A percentile compares a stretch with the other conserved stretches of the same genome.
phyloP scores from a whole-genome alignment of 1,140 invertebrate genomes.

The Berghia stephanieae region DNA sequence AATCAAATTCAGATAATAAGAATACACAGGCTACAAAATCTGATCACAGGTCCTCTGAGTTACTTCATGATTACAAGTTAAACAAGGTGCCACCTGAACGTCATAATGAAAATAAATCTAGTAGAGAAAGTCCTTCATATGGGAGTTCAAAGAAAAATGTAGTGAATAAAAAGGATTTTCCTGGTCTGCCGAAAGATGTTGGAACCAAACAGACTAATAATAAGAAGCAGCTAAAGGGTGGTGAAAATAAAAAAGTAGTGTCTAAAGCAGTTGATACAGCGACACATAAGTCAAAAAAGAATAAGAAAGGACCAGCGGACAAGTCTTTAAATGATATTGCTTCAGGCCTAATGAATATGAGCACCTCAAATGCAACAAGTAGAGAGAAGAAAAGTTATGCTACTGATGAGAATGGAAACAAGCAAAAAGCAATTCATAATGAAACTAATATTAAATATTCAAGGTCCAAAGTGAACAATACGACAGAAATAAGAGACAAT shows the following conservation, averaged over 20 bases:
- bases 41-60: conserved; percentile 31
- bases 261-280: background rate
- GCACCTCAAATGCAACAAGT: too few species aligned
- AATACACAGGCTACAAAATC: conserved; percentile 17
- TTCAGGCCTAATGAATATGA: conserved; percentile 37
- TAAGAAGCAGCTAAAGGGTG: background rate
- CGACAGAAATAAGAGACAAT: background rate
- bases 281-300: too few species aligned
- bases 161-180: conserved; percentile 26
- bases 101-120: conserved; percentile 12
- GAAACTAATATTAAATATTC: background rate
- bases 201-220: background rate
- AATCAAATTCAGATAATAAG: background rate
- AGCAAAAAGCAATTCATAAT: background rate
- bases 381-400: background rate
- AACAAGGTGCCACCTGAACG: background rate
- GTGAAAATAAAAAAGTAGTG: background rate
- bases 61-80: conserved; percentile 23
- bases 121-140: background rate
- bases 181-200: conserved; percentile 18
- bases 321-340: conserved; percentile 48
- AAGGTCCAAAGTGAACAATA: background rate
- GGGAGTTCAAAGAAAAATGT: background rate
- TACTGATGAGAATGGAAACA: background rate
- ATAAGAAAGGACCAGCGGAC: too few species aligned